Conservation (phyloP, 1,140 invertebrate species). For the Zaprionus ornatus region DNA sequence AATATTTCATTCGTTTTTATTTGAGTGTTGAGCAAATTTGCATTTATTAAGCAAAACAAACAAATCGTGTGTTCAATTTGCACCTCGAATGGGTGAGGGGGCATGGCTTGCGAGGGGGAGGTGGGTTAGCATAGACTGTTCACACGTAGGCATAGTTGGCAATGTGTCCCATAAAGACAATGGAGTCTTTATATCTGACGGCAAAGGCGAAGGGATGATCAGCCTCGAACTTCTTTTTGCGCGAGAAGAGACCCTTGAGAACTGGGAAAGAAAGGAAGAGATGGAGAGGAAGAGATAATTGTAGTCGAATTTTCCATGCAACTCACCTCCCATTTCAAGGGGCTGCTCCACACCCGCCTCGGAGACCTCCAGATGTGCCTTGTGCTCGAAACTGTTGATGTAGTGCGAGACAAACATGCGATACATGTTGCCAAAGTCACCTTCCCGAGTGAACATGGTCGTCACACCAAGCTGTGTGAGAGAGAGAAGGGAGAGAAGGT, state of each 20-base stretch:
- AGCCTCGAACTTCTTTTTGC: slow-evolving; percentile 73
- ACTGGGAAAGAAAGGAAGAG: slow-evolving; percentile 42
- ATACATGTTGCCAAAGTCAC: slow-evolving; percentile 86
- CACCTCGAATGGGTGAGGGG: slow-evolving; percentile 11
- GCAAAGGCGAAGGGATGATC: slow-evolving; percentile 80
- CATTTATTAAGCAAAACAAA: slow-evolving; percentile 33
- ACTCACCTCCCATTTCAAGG: slow-evolving; percentile 86
- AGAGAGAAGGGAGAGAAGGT: too few relatives aligned
- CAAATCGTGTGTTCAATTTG: slow-evolving; percentile 31
- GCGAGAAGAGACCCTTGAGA: slow-evolving; percentile 70
- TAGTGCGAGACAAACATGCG: slow-evolving; percentile 86
- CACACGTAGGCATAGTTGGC: slow-evolving; percentile 78
- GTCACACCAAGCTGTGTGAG: slow-evolving; percentile 85
- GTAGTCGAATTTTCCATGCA: neutral
- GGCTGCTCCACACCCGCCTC: slow-evolving; percentile 84
- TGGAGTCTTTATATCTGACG: slow-evolving; percentile 72
- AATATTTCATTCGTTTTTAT: slow-evolving; percentile 30
- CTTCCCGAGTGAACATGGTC: slow-evolving; percentile 85
- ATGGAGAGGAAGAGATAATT: neutral
- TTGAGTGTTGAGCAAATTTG: slow-evolving; percentile 42
- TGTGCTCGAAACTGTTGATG: slow-evolving; percentile 84
- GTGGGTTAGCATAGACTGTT: neutral
- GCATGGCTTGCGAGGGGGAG: neutral
- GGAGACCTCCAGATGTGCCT: slow-evolving; percentile 73
- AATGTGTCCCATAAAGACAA: slow-evolving; percentile 75